Percentiles rank a stretch among this genome's conserved stretches.
These are phyloP conservation scores for Monodelphis domestica DNA, from an alignment of 2,797 vertebrate species.

Conservation along the genomic window DNA sequence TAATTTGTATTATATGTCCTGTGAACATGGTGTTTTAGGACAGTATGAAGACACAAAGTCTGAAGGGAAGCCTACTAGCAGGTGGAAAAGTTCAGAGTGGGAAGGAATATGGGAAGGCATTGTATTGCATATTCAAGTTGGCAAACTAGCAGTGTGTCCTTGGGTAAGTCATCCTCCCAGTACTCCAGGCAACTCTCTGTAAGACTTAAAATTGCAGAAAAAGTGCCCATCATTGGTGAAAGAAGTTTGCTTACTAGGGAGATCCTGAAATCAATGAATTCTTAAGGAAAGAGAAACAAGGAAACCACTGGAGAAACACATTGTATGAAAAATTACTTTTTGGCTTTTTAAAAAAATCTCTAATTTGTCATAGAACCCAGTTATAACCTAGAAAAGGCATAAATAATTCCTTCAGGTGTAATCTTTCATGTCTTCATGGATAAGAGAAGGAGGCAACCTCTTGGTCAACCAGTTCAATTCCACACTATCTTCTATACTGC, in stretches of 20 bases:
- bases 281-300: too few species aligned
- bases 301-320: neutral
- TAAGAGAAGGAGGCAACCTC: neutral
- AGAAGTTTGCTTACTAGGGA: too few species aligned
- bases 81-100: neutral
- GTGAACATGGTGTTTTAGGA: neutral
- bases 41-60: too few species aligned
- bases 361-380: neutral
- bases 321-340: neutral
- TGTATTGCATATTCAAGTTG: neutral
- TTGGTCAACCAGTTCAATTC: too few species aligned
- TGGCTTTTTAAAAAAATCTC: constrained; percentile 8
- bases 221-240: too few species aligned
- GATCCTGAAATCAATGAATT: too few species aligned
- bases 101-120: neutral
- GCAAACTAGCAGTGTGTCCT: neutral
- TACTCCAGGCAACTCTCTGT: too few species aligned
- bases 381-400: neutral
- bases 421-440: constrained; percentile 32
- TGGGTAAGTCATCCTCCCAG: neutral
- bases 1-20: too few species aligned
- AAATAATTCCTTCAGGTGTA: constrained; percentile 37
- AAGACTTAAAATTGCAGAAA: too few species aligned
- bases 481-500: too few species aligned
- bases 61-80: too few species aligned